A percentile compares a stretch with the other conserved stretches of the same genome.
Evolutionary conservation across 2,113 vertebrate genomes (phyloP).

Genomic region (Anguilla japonica): DNA sequence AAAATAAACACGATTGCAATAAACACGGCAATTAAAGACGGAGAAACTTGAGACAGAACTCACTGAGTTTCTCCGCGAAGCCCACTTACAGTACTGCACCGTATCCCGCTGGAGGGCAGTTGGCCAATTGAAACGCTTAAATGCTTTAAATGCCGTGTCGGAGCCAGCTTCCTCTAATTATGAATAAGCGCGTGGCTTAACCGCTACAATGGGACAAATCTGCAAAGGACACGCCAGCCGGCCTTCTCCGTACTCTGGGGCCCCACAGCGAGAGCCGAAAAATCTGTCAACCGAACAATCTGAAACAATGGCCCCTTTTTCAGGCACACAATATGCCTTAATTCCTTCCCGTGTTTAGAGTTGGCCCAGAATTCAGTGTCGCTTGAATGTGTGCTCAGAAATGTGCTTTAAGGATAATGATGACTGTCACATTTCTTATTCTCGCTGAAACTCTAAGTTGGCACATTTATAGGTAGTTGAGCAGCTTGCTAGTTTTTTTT

Average conservation of each 20-base stretch:
- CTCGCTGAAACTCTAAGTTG: neutral
- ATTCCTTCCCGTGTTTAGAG: neutral
- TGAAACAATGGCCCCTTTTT: neutral
- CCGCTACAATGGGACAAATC: neutral
- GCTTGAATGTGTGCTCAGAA: neutral
- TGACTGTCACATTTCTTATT: neutral
- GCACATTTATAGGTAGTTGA: neutral
- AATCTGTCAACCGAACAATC: neutral
- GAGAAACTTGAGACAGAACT: neutral
- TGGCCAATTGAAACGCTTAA: neutral
- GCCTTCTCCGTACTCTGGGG: neutral
- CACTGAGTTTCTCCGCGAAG: no score
- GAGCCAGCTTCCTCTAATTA: slow-evolving; percentile 15
- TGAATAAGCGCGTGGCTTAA: neutral
- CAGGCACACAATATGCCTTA: neutral
- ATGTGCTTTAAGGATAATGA: neutral
- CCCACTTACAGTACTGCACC: neutral
- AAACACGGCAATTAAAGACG: neutral
- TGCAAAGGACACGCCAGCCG: neutral
- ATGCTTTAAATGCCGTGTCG: neutral
- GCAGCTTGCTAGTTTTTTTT: no score
- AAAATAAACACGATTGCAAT: neutral
- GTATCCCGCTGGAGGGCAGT: neutral
- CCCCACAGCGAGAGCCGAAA: neutral
- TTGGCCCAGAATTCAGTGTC: neutral